Evolutionary conservation across 2,888 invertebrate species (phyloP), one percentile per base, ranked within the genome.

Genomic region (Tipula confusa): DNA sequence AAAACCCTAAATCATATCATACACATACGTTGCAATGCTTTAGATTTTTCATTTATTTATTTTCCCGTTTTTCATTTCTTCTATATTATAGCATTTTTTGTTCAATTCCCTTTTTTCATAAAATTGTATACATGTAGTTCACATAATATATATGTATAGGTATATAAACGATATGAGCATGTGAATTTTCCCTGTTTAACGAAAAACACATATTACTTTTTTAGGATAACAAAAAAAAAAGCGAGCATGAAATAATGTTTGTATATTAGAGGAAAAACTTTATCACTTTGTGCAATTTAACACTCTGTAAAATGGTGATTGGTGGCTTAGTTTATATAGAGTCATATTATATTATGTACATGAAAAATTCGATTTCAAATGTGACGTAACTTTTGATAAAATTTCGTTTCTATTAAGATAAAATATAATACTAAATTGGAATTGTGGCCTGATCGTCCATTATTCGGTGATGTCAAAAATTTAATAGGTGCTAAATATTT

Each of bases 1-100:
- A 64, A 64, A 64, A 64, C 64, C 64, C 64, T 64, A 64, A 64
- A 64, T 64, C 64, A 64, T 64, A 64, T 64, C 64, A 64, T 64
- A 64, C 64, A 64, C 64, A 64, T 64, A 64, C 64, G 64, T 64
- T 64, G 64, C 24, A 64, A 64, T 64, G 64, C 24, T 64, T 64
- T 64, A 9, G 24, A 64, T 64, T 64, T 48, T 64, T 24, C 11
- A 64, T 64, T 9, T 64, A 24, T 64, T 64, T 9, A 24, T 24
- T 64, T 43, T 64, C 11, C 24, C 64, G 24, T 64, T 64, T 64
- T 64, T 24, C 24, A 64, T 64, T 64, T 11, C 24, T 11, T 64
- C 11, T 64, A 1, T 38, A 64, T 64, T 64, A 1, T 24, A 9
- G 18, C n/a, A n/a, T n/a, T 64, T 64, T 18, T 24, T 64, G 11